Conservation (phyloP, 2,113 vertebrate genomes). For the Erythrocercus mccallii region DNA sequence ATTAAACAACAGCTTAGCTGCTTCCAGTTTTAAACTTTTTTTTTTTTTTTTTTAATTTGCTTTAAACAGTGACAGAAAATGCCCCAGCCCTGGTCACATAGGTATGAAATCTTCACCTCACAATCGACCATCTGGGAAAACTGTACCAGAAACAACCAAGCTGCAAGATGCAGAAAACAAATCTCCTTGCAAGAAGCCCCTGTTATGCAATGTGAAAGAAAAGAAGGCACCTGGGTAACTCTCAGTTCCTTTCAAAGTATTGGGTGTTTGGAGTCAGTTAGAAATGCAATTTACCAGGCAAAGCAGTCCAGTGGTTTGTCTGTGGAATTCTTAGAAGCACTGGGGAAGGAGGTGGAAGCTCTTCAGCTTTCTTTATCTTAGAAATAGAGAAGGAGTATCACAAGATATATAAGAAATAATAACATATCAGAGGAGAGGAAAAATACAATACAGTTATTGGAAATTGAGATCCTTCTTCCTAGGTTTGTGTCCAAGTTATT, state of each 20-base stretch:
- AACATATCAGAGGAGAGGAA: not conserved
- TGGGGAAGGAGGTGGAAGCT: not conserved
- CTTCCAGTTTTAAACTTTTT: not conserved
- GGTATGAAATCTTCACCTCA: conserved; percentile 21
- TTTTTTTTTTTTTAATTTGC: not conserved
- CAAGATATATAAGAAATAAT: not conserved
- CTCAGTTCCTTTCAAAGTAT: not conserved
- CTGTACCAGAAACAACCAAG: conserved; percentile 27
- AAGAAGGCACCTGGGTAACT: conserved; percentile 62
- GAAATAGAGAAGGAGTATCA: not conserved
- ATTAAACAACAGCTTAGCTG: not conserved
- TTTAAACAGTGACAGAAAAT: conserved; percentile 53
- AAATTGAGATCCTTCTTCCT: not conserved
- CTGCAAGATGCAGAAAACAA: conserved; percentile 51
- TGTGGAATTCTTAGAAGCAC: not conserved
- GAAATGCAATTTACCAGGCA: not conserved
- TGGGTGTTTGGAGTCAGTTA: not conserved
- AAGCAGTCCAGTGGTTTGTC: not conserved
- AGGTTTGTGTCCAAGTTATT: not conserved
- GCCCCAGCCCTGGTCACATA: conserved; percentile 16
- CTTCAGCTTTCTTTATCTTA: not conserved
- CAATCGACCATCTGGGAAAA: conserved; percentile 21
- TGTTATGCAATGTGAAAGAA: conserved; percentile 61
- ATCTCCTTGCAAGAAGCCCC: conserved; percentile 66
- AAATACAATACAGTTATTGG: not conserved